A percentile compares a stretch with the other conserved stretches of the same genome.
These are phyloP conservation scores for Phymastichus coffea DNA, from an alignment of 1,140 invertebrate species.

Conservation along the genomic window DNA sequence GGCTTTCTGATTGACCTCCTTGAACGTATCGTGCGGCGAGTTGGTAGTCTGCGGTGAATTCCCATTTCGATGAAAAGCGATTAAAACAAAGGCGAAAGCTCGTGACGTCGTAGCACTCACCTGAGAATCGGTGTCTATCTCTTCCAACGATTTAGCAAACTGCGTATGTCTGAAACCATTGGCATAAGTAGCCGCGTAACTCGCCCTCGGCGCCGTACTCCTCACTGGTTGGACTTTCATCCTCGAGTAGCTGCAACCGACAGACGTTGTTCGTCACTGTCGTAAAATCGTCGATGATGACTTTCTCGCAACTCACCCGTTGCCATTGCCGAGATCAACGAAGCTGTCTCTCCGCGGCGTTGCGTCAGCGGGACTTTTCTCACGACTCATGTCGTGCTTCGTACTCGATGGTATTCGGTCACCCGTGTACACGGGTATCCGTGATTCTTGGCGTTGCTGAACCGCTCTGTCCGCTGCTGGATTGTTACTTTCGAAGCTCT, in stretches of 20 bases:
- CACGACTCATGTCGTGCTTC: background rate
- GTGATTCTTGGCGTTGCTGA: conserved; percentile 3
- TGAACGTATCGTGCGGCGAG: background rate
- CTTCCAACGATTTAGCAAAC: background rate
- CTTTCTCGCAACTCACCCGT: conserved; percentile 1
- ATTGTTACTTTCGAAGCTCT: background rate
- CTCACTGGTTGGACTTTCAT: background rate
- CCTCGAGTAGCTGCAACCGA: background rate
- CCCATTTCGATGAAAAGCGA: background rate
- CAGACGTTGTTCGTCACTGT: background rate
- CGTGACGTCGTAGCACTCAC: too few species aligned
- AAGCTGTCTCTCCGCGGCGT: background rate
- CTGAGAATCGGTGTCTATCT: background rate
- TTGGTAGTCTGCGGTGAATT: too few species aligned
- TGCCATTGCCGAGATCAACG: background rate
- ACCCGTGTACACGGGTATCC: conserved; percentile 20
- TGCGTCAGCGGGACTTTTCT: background rate
- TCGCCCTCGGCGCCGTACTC: background rate
- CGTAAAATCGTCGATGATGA: background rate
- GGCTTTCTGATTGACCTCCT: background rate
- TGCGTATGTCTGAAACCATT: background rate
- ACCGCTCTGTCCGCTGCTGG: background rate
- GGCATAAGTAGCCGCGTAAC: background rate
- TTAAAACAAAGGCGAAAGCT: too few species aligned
- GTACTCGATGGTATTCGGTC: background rate